Evolutionary conservation across 2,113 vertebrate species (phyloP), one percentile per base, ranked within the genome.

Genomic region (Dicrurus megarhynchus): DNA sequence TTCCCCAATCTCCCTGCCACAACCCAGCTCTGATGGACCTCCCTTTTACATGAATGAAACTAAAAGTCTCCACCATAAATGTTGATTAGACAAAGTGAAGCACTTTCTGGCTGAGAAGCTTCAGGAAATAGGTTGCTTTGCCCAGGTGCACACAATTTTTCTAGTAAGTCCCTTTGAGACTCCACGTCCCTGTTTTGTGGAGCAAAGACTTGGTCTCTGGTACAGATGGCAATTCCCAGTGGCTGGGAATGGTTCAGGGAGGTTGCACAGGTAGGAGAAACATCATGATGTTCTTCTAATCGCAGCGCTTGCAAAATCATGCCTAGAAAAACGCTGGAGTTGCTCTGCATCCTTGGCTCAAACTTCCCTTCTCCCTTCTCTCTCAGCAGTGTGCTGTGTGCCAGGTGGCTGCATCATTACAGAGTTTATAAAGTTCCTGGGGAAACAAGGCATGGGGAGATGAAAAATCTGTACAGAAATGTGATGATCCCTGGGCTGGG

Each of bases 341-440:
- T 68, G 11, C 16, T 68, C 77, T 69, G 74, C 37, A 84, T 74
- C 77, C 67, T 79, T 84, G 61, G 84, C 60, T 82, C 32, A n/a
- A 46, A 39, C 27, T 89, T 56, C 32, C 65, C n/a, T 69, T 74
- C 74, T 89, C 32, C 49, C 73, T 44, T 56, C 65, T 3, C 49
- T 84, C 44, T 26, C 44, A 30, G 73, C 93, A 89, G 56, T 1
- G 0, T 71, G 65, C 61, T 71, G 61, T 19, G 21, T 91, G 91
- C 91, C 91, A 93, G 89, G 77, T 87, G 89, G 84, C 84, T 94
- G 87, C 87, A 65, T 87, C 91, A 87, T 94, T 75, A 57, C 3
- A 6, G 75, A 49, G 49, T 73, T 94, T 82, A 89, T 57, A 26
- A 92, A 87, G 73, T 30, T 88, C 80, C 89, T 92, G 67, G 64